Conservation (phyloP, 2,888 invertebrate genomes). For the Sericinus montela region DNA sequence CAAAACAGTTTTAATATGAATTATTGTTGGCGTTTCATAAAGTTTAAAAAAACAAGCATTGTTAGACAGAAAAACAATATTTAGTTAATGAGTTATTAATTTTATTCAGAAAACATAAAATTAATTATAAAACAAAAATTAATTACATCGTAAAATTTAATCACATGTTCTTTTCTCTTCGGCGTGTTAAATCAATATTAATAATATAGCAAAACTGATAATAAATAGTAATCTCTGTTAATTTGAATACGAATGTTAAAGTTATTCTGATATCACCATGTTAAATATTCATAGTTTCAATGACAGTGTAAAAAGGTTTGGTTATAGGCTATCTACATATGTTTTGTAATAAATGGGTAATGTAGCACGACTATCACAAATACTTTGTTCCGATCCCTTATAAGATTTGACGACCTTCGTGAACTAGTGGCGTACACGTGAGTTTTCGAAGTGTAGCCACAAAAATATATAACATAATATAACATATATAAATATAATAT, state of each 20-base stretch:
- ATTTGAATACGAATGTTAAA: background rate
- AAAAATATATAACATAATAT: no score
- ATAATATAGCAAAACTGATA: background rate
- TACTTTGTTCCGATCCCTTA: conserved; percentile 39
- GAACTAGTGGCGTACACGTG: no score
- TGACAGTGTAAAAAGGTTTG: background rate
- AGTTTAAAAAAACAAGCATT: no score
- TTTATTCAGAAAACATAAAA: no score
- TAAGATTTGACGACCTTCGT: no score
- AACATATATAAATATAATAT: no score
- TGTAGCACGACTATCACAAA: conserved; percentile 21
- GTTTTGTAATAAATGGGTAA: background rate
- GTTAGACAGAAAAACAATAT: no score
- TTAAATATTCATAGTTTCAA: conserved; percentile 7
- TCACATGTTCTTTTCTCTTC: background rate
- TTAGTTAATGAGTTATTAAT: no score
- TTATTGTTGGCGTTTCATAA: no score
- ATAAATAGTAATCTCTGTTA: background rate
- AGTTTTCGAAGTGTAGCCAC: no score
- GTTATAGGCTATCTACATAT: conserved; percentile 10
- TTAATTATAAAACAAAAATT: background rate
- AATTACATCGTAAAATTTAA: background rate
- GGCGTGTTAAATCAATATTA: background rate
- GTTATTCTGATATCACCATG: background rate
- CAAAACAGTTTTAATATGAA: no score